phyloP scores from a whole-genome alignment of 2,797 vertebrate species.

The Synaphobranchus kaupii region DNA sequence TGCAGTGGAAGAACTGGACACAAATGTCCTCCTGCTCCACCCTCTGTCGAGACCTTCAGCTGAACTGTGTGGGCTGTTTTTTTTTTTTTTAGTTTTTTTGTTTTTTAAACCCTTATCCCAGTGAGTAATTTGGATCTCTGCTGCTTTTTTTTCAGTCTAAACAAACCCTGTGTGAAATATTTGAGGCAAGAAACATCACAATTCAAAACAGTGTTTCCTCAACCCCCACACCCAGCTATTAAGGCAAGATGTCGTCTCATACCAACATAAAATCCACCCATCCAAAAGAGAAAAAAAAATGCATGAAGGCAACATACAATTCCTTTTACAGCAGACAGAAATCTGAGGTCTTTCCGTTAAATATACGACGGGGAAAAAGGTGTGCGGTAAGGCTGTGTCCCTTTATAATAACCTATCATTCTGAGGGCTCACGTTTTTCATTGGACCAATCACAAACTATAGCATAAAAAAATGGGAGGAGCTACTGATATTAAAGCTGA shows the following conservation, averaged over 20 bases:
- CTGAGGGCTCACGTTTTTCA: background rate
- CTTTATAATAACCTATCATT: background rate
- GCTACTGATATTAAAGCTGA: background rate
- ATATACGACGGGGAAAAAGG: background rate
- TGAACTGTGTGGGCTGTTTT: background rate
- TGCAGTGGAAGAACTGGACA: background rate
- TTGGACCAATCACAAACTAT: slow-evolving; percentile 21
- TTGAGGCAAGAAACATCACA: slow-evolving; percentile 1
- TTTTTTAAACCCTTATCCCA: background rate
- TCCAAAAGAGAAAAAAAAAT: background rate
- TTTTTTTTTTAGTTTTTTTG: background rate
- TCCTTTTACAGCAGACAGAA: background rate
- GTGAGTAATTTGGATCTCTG: background rate
- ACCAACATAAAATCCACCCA: background rate
- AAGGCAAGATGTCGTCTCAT: background rate
- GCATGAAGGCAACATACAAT: background rate
- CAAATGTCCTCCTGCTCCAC: background rate
- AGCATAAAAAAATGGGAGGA: slow-evolving; percentile 4
- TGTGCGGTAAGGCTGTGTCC: background rate
- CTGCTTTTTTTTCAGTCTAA: background rate
- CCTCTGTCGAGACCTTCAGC: background rate
- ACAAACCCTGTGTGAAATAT: slow-evolving; percentile 11
- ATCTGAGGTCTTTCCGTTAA: background rate
- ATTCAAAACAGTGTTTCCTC: background rate
- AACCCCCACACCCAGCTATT: background rate